A percentile compares a stretch with the other conserved stretches of the same genome.
Conservation (phyloP, 2,888 invertebrate genomes). For the Cerastis leucographa region DNA sequence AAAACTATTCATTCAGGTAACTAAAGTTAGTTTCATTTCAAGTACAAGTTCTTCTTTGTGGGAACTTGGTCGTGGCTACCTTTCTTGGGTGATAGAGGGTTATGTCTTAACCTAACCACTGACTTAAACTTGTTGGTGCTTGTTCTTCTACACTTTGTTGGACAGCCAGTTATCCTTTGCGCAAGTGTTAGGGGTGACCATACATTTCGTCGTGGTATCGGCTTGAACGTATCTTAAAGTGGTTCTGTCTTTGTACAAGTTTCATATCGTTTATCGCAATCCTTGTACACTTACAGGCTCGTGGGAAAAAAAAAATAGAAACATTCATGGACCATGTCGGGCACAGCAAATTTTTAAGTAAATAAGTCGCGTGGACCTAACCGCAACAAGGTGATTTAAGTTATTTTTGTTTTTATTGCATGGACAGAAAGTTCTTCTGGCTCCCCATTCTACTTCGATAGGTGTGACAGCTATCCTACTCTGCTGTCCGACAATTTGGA, state of each 20-base stretch:
- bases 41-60: conserved; percentile 38
- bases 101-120: background rate
- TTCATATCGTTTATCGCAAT: too few species aligned
- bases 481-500: too few species aligned
- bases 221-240: background rate
- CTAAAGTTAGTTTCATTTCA: background rate
- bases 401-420: background rate
- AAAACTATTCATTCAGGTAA: background rate
- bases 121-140: conserved; percentile 6
- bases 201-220: background rate
- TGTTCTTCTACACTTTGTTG: background rate
- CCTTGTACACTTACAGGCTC: too few species aligned
- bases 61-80: background rate
- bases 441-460: background rate
- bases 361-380: background rate
- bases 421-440: background rate
- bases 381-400: background rate
- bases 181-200: background rate
- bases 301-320: too few species aligned
- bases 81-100: conserved; percentile 5
- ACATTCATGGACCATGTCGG: too few species aligned
- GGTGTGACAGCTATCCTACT: background rate
- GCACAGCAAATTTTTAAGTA: too few species aligned
- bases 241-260: too few species aligned
- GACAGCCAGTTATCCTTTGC: background rate